These are phyloP conservation scores for Remorina albescens DNA, from an alignment of 2,797 vertebrate genomes.

Conservation along the genomic window DNA sequence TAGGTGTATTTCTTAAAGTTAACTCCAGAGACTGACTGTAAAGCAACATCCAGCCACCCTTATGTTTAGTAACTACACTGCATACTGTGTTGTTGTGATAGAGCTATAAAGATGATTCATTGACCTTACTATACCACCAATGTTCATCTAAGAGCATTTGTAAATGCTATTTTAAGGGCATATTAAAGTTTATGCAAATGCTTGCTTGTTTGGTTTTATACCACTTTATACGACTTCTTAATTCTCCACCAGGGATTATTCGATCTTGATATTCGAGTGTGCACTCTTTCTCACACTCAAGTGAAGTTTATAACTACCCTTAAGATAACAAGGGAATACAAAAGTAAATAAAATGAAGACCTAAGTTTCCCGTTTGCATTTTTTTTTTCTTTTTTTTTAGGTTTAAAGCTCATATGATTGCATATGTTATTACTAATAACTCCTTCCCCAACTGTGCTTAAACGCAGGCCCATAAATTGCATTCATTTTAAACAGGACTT, in stretches of 20 bases:
- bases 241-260: constrained; percentile 28
- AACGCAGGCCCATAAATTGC: not conserved
- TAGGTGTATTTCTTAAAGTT: not conserved
- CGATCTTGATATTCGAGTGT: constrained; percentile 18
- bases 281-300: not conserved
- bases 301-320: constrained; percentile 21
- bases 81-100: constrained; percentile 6
- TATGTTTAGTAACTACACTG: constrained; percentile 1
- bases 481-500: constrained; percentile 21
- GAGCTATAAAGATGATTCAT: constrained; percentile 36
- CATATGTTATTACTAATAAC: constrained; percentile 7
- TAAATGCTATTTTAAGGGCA: constrained; percentile 47
- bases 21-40: not conserved
- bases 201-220: constrained; percentile 50
- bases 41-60: not conserved
- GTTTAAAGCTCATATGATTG: constrained; percentile 8
- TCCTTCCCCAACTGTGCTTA: not conserved
- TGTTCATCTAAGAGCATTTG: constrained; percentile 36
- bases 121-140: not conserved
- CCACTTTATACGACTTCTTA: constrained; percentile 42
- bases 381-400: constrained; percentile 26
- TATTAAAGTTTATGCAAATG: constrained; percentile 63
- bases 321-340: constrained; percentile 26
- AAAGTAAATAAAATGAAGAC: constrained; percentile 23
- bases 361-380: constrained; percentile 14